These are phyloP conservation scores for Poicephalus gulielmi DNA, from an alignment of 2,113 vertebrate species.

Conservation along the genomic window DNA sequence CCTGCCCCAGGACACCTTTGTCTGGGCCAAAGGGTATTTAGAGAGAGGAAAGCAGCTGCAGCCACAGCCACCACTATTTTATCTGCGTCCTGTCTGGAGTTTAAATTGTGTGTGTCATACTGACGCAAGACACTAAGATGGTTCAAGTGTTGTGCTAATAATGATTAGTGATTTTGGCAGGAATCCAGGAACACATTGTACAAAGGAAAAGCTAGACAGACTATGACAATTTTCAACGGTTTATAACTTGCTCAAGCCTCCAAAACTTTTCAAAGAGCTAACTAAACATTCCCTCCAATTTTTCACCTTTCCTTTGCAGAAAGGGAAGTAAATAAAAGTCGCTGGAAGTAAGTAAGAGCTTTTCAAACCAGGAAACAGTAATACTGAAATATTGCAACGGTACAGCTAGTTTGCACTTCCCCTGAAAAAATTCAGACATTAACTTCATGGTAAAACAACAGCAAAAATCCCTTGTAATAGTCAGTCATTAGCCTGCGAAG, in stretches of 20 bases:
- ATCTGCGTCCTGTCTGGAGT: conserved; percentile 52
- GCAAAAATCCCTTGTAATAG: not conserved
- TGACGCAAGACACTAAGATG: conserved; percentile 57
- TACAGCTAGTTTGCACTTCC: not conserved
- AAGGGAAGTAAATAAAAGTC: not conserved
- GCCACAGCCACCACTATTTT: conserved; percentile 38
- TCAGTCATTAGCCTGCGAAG: not conserved
- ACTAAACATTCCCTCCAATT: not conserved
- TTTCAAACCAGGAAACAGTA: not conserved
- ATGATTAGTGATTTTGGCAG: conserved; percentile 55
- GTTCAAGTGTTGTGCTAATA: conserved; percentile 66
- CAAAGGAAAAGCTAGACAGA: conserved; percentile 44
- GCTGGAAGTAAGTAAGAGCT: not conserved
- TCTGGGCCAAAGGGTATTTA: conserved; percentile 60
- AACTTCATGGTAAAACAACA: not conserved
- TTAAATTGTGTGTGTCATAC: conserved; percentile 62
- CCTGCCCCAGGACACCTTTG: conserved; percentile 66
- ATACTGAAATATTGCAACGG: not conserved
- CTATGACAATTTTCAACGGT: conserved; percentile 10
- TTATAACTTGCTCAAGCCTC: conserved; percentile 2
- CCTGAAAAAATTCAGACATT: not conserved
- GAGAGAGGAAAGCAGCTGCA: conserved; percentile 61
- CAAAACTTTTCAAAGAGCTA: not conserved
- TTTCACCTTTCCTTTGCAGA: not conserved
- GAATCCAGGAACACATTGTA: conserved; percentile 53